Conservation (phyloP, 2,888 invertebrate genomes). For the Amblyteles armatorius region DNA sequence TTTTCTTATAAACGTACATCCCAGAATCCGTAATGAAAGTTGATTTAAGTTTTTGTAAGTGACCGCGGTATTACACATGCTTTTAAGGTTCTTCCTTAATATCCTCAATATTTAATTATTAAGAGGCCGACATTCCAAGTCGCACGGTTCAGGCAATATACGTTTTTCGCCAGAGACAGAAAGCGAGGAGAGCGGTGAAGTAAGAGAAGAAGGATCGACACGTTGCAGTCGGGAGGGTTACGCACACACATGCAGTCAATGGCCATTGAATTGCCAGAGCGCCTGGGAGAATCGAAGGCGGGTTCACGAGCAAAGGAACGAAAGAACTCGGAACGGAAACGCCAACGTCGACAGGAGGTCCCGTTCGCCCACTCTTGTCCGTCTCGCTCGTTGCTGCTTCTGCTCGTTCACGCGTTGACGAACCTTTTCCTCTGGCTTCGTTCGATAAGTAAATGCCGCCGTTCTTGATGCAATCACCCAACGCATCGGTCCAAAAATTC, state of each 20-base stretch:
- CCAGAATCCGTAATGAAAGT: too few species aligned
- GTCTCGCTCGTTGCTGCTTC: conserved; percentile 48
- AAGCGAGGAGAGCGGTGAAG: not conserved
- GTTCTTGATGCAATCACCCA: not conserved
- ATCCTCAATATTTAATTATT: too few species aligned
- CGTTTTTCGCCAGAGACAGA: conserved; percentile 21
- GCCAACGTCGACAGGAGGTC: conserved; percentile 64
- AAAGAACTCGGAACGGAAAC: conserved; percentile 67
- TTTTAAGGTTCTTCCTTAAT: too few species aligned
- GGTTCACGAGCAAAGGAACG: conserved; percentile 42
- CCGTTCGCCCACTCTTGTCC: conserved; percentile 62
- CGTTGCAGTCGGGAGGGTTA: conserved; percentile 38
- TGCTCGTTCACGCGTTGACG: conserved; percentile 32
- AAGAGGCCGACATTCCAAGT: not conserved
- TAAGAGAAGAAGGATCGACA: conserved; percentile 60
- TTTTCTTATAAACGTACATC: too few species aligned
- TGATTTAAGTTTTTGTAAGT: too few species aligned
- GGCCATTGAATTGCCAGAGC: conserved; percentile 60
- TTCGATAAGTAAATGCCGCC: not conserved
- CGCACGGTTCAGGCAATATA: conserved; percentile 36
- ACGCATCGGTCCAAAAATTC: not conserved
- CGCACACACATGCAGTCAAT: conserved; percentile 39
- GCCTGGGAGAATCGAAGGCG: conserved; percentile 53
- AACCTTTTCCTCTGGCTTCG: not conserved
- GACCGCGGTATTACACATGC: too few species aligned